Evolutionary conservation across 2,113 vertebrate genomes (phyloP).

Genomic region (Hoplias malabaricus): DNA sequence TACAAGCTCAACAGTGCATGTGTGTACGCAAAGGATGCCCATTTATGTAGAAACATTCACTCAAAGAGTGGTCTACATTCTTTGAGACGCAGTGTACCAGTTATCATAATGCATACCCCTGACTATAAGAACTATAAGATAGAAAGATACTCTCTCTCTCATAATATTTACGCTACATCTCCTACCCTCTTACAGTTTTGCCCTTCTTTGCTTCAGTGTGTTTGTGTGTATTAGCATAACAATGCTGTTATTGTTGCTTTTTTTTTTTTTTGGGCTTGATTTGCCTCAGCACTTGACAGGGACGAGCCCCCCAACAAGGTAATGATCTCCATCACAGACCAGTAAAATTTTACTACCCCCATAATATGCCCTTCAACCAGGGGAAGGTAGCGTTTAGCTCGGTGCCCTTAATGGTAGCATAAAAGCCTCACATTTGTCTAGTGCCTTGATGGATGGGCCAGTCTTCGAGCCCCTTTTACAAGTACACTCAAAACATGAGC

Average conservation of each 20-base stretch:
- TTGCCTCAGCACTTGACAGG: conserved; percentile 59
- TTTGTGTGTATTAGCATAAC: not conserved
- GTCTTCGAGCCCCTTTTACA: conserved; percentile 37
- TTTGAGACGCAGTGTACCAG: too few species aligned
- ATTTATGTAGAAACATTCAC: too few species aligned
- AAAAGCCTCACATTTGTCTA: conserved; percentile 48
- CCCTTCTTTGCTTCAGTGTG: not conserved
- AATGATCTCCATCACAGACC: conserved; percentile 66
- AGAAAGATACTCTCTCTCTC: not conserved
- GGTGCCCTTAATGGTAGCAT: conserved; percentile 54
- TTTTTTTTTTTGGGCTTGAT: conserved; percentile 44
- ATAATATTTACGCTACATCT: not conserved
- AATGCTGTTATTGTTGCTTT: conserved; percentile 54
- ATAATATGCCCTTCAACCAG: conserved; percentile 68
- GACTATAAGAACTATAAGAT: not conserved
- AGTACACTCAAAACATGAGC: conserved; percentile 23
- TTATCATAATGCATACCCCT: not conserved
- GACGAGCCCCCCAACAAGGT: conserved; percentile 51
- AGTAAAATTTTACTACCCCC: conserved; percentile 72
- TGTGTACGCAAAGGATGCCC: too few species aligned
- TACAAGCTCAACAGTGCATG: too few species aligned
- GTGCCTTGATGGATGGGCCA: conserved; percentile 38
- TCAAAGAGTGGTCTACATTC: too few species aligned
- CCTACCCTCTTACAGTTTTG: conserved; percentile 34
- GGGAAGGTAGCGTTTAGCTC: conserved; percentile 49